Percentiles rank a stretch among this genome's conserved stretches.
phyloP scores from a whole-genome alignment of 37 sponge, comb jelly and placozoan species.

The Dysidea cf. avara region DNA sequence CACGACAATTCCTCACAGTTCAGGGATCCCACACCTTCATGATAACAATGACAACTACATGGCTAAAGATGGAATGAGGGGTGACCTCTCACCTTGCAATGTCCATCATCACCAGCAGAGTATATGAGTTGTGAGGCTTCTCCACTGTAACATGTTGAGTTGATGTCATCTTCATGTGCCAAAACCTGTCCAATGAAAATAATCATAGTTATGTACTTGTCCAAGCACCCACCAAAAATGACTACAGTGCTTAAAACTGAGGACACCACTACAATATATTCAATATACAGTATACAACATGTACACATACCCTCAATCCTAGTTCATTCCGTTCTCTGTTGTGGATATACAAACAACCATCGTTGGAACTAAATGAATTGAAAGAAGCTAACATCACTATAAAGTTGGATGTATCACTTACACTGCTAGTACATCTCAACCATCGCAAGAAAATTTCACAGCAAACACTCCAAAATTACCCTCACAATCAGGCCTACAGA shows the following conservation, averaged over 20 bases:
- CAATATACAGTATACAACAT: too few relatives aligned
- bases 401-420: slow-evolving; percentile 6
- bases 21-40: slow-evolving; percentile 85
- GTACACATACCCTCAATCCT: slow-evolving; percentile 44
- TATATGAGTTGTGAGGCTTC: slow-evolving; percentile 59
- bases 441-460: slow-evolving; percentile 56
- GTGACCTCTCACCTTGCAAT: slow-evolving; percentile 29
- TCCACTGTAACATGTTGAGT: slow-evolving; percentile 58
- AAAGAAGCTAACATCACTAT: not conserved
- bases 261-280: too few relatives aligned
- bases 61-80: not conserved
- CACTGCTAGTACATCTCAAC: slow-evolving; percentile 64
- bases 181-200: slow-evolving; percentile 29
- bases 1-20: slow-evolving; percentile 29
- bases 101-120: slow-evolving; percentile 77
- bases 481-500: slow-evolving; percentile 34
- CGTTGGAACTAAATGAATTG: slow-evolving; percentile 44
- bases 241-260: too few relatives aligned
- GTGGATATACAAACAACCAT: slow-evolving; percentile 78
- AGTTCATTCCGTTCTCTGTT: slow-evolving; percentile 39
- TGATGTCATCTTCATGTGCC: slow-evolving; percentile 81
- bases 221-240: too few relatives aligned
- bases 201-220: too few relatives aligned
- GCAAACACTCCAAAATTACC: slow-evolving; percentile 46
- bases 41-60: not conserved